Evolutionary conservation across 2,113 vertebrate genomes (phyloP).

Genomic region (Pavo muticus): DNA sequence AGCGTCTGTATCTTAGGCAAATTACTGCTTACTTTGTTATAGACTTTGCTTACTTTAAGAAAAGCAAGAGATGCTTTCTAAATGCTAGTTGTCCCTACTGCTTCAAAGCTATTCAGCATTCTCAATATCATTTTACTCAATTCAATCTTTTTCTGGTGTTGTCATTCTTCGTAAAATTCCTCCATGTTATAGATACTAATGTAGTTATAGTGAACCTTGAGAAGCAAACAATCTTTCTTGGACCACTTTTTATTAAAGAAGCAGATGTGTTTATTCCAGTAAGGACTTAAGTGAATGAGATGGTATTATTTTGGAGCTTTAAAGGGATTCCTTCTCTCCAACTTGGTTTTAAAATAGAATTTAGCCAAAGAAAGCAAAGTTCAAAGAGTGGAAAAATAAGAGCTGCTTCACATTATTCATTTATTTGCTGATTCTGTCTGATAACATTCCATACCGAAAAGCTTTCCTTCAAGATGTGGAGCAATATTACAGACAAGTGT

Average conservation of each 20-base stretch:
- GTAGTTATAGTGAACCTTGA: not conserved
- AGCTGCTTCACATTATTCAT: not conserved
- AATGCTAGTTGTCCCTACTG: not conserved
- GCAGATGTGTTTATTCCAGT: not conserved
- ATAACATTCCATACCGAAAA: not conserved
- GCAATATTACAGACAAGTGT: accelerated
- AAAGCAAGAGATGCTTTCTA: not conserved
- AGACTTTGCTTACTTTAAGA: not conserved
- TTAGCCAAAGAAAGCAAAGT: not conserved
- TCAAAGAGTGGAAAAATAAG: not conserved
- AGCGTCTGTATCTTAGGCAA: not conserved
- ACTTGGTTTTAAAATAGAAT: not conserved
- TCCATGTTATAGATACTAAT: not conserved
- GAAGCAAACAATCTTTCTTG: not conserved
- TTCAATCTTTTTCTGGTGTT: not conserved
- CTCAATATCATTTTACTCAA: not conserved
- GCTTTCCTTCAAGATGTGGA: not conserved
- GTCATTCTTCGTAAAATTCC: not conserved
- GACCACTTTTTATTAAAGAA: not conserved
- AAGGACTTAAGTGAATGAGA: not conserved
- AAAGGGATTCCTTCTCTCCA: not conserved
- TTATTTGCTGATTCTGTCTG: not conserved
- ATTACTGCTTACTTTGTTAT: not conserved
- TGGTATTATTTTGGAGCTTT: not conserved
- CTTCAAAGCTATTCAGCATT: not conserved